phyloP scores from a whole-genome alignment of 2,888 invertebrate genomes.

The Apomyelois bistriatella region DNA sequence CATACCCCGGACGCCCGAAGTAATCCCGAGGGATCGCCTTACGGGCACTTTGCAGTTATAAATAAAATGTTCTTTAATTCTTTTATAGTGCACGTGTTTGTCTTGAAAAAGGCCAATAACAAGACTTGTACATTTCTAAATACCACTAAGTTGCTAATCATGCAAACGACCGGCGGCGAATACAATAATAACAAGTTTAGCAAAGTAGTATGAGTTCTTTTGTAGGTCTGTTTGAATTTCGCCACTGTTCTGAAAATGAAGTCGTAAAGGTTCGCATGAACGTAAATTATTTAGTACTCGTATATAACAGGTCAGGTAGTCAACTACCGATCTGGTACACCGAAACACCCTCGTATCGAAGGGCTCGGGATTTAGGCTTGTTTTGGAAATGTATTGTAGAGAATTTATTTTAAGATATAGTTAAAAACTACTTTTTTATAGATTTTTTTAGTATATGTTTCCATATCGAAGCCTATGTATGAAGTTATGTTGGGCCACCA shows the following conservation, averaged over 20 bases:
- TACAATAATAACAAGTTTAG: too few relatives aligned
- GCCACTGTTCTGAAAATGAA: slow-evolving; percentile 4
- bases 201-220: not conserved
- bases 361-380: not conserved
- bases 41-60: slow-evolving; percentile 36
- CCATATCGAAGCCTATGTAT: too few relatives aligned
- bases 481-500: too few relatives aligned
- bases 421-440: too few relatives aligned
- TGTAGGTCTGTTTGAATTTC: not conserved
- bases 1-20: slow-evolving; percentile 25
- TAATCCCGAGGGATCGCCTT: slow-evolving; percentile 37
- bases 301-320: not conserved
- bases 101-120: slow-evolving; percentile 16
- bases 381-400: not conserved
- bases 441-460: too few relatives aligned
- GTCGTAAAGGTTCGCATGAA: slow-evolving; percentile 11
- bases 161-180: too few relatives aligned
- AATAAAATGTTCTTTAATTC: slow-evolving; percentile 30
- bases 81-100: slow-evolving; percentile 6
- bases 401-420: not conserved
- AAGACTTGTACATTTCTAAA: too few relatives aligned
- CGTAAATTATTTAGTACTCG: slow-evolving; percentile 13
- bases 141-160: too few relatives aligned
- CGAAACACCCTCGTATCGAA: not conserved
- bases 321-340: slow-evolving; percentile 5